Percentiles rank a stretch among this genome's conserved stretches.
Evolutionary conservation across 2,888 invertebrate genomes (phyloP).

Genomic region (Scaptomyza reducta): DNA sequence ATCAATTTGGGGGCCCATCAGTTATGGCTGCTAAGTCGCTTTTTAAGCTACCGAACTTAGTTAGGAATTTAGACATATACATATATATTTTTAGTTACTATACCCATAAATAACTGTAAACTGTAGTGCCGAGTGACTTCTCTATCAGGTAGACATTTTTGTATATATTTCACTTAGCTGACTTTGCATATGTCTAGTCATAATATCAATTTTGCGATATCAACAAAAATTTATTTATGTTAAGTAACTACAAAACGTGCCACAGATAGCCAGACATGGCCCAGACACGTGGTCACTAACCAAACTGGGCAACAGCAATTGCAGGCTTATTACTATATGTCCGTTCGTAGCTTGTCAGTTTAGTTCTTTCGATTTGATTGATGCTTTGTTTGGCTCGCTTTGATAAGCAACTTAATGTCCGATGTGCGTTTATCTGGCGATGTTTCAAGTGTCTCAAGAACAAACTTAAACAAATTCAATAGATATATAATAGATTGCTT

Average conservation of each 20-base stretch:
- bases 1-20: slow-evolving; percentile 7
- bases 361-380: slow-evolving; percentile 14
- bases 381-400: slow-evolving; percentile 1
- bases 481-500: too few relatives aligned
- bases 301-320: slow-evolving; percentile 10
- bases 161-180: slow-evolving; percentile 43
- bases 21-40: slow-evolving; percentile 8
- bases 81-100: slow-evolving; percentile 29
- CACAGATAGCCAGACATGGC: slow-evolving; percentile 44
- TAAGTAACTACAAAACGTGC: slow-evolving; percentile 56
- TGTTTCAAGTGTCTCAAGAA: background rate
- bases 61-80: background rate
- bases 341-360: background rate
- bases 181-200: slow-evolving; percentile 43
- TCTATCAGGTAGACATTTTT: slow-evolving; percentile 10
- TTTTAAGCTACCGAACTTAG: slow-evolving; percentile 12
- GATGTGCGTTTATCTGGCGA: slow-evolving; percentile 8
- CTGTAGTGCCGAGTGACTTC: slow-evolving; percentile 64
- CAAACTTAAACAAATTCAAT: too few relatives aligned
- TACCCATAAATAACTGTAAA: slow-evolving; percentile 26
- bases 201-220: slow-evolving; percentile 39
- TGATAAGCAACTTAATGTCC: slow-evolving; percentile 22
- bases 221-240: slow-evolving; percentile 41
- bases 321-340: too few relatives aligned
- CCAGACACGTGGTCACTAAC: slow-evolving; percentile 50